Conservation (phyloP, 2,113 vertebrate species). For the Lonchura striata region DNA sequence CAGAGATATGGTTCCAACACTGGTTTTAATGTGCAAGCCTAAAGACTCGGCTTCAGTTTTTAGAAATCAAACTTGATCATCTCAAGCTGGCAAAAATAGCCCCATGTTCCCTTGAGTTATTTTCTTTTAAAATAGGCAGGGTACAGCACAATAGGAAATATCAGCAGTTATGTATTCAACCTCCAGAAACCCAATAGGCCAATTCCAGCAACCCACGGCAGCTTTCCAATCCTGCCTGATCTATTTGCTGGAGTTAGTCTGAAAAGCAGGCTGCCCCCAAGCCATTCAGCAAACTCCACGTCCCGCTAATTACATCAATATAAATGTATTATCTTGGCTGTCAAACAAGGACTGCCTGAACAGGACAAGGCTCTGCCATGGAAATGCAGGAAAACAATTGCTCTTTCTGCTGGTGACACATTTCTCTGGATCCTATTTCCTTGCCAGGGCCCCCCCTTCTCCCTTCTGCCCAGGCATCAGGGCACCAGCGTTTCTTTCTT, state of each 20-base stretch:
- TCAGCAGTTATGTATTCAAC: constrained; percentile 42
- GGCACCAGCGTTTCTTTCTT: background rate
- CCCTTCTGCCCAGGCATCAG: background rate
- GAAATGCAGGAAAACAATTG: constrained; percentile 35
- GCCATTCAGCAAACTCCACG: constrained; percentile 35
- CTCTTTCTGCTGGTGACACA: constrained; percentile 41
- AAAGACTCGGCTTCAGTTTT: background rate
- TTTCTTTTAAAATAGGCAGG: constrained; percentile 32
- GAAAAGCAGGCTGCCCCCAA: constrained; percentile 37
- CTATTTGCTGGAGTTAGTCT: constrained; percentile 10
- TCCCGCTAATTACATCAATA: constrained; percentile 61
- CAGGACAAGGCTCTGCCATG: background rate
- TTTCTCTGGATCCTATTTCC: constrained; percentile 23
- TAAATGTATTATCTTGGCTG: constrained; percentile 58
- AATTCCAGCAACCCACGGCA: background rate
- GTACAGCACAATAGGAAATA: constrained; percentile 19
- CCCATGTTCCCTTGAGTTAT: constrained; percentile 30
- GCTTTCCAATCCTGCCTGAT: constrained; percentile 25
- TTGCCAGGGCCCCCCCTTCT: constrained; percentile 9
- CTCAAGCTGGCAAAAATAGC: constrained; percentile 48
- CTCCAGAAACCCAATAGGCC: constrained; percentile 41
- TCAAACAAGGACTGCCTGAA: background rate
- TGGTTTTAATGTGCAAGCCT: background rate
- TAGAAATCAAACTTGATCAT: constrained; percentile 46
- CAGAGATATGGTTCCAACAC: background rate